phyloP scores from a whole-genome alignment of 2,797 vertebrate species.

The Delichon dasypus region DNA sequence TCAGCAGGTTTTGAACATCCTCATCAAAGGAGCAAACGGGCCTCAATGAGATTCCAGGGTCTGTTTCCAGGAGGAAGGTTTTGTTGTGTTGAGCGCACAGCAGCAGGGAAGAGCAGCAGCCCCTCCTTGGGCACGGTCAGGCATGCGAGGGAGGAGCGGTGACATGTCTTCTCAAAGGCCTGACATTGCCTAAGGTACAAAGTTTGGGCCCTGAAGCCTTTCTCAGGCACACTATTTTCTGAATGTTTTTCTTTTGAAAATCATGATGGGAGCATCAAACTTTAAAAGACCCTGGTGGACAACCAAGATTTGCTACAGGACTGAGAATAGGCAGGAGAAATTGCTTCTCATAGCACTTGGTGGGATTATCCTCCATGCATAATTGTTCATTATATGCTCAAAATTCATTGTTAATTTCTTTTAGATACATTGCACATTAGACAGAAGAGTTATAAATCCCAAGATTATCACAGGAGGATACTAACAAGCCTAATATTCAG shows the following conservation, averaged over 20 bases:
- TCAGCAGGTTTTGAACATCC: conserved; percentile 40
- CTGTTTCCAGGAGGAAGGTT: conserved; percentile 54
- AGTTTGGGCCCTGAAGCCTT: not conserved
- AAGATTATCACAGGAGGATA: conserved; percentile 28
- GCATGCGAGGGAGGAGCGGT: not conserved
- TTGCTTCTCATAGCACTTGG: not conserved
- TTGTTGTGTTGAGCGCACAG: not conserved
- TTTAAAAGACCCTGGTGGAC: not conserved
- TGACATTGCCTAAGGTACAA: not conserved
- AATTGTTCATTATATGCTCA: conserved; percentile 52
- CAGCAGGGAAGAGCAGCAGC: conserved; percentile 33
- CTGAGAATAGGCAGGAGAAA: not conserved
- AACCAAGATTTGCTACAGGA: not conserved
- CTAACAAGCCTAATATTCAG: conserved; percentile 17
- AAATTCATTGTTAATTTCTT: conserved; percentile 52
- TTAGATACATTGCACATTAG: conserved; percentile 6
- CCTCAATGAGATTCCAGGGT: conserved; percentile 45
- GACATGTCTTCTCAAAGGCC: not conserved
- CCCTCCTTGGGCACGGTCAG: conserved; percentile 20
- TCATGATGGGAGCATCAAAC: not conserved
- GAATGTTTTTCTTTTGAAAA: not conserved
- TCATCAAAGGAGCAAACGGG: conserved; percentile 14
- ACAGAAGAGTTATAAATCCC: conserved; percentile 36
- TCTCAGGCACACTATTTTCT: not conserved
- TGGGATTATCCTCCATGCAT: conserved; percentile 54